Base-by-base conservation (phyloP, 2,113 vertebrate species). In the Apodemus sylvaticus region DNA sequence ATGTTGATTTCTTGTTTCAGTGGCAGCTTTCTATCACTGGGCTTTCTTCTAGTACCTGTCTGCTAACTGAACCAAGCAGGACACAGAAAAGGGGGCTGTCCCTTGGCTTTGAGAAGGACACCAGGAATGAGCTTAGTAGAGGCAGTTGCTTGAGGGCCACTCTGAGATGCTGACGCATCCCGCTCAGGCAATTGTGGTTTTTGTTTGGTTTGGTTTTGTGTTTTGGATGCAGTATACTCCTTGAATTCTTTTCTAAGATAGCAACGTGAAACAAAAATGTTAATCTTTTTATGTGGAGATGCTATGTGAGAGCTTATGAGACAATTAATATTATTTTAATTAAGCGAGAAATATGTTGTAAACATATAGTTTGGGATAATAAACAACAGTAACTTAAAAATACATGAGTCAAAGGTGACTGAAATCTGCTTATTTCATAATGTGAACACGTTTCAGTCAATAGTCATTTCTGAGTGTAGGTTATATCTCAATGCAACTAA, bases 221-320 rank as follows among this genome's bases (percentile, higher is more conserved):
- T 66, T 68, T 68, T 34, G 14, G 66, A 68, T 68, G 66, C 66
- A 68, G 31, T 68, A 68, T 68, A 68, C 19, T 71, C 19, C 39
- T 60, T 48, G 66, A 36, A 64, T 89, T 66, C 26, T 86, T 92
- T 89, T 53, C 26, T 95, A 96, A 58, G 81, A 29, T 78, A 83
- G 60, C 5, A 82, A 82, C 60, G 22, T 22, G 60, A 82, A 82
- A 82, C 89, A 17, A 95, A 86, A 73, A 92, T 98, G 92, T 92
- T 93, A 87, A 81, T 17, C 0, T 20, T 92, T 95, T 85, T 95
- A 85, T 92, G 95, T 96, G 76, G 92, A 94, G 95, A 96, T n/a
- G 94, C 98, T 89, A 92, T 97, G 97, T 96, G 89, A 92, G 93
- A 94, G 89, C 89, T 85, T 95, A 88, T 68, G 95, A 78, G 68